phyloP scores from a whole-genome alignment of 1,140 invertebrate species.

The Aplysia californica region DNA sequence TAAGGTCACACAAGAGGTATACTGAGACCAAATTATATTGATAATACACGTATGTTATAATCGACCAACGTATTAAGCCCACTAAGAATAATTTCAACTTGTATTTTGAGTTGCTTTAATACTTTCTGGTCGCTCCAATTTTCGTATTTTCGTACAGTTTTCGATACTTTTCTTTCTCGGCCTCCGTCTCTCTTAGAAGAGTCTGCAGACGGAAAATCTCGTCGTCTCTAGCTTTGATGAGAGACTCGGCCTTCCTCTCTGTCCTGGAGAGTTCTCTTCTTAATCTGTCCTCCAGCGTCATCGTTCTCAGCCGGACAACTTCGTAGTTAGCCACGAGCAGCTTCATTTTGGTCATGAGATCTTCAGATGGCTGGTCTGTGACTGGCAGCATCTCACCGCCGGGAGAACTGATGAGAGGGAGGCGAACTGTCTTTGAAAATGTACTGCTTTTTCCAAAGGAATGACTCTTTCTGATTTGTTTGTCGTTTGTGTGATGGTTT shows the following conservation, averaged over 20 bases:
- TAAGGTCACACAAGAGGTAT: too few relatives aligned
- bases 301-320: conserved; percentile 3
- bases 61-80: too few relatives aligned
- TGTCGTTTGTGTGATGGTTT: background rate
- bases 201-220: conserved; percentile 17
- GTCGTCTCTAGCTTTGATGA: conserved; percentile 8
- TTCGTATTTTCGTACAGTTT: conserved; percentile 28
- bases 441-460: too few relatives aligned
- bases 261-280: conserved; percentile 10
- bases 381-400: background rate
- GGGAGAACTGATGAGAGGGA: background rate
- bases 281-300: conserved; percentile 10
- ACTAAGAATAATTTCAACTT: too few relatives aligned
- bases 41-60: too few relatives aligned
- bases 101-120: too few relatives aligned
- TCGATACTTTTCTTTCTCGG: conserved; percentile 28
- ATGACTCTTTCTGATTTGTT: background rate
- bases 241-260: conserved; percentile 8
- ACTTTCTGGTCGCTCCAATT: background rate
- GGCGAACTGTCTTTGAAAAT: too few relatives aligned
- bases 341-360: conserved; percentile 16
- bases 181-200: conserved; percentile 18
- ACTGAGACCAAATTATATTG: too few relatives aligned
- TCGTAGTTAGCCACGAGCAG: conserved; percentile 28
- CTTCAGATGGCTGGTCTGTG: background rate